Evolutionary conservation across 2,113 vertebrate genomes (phyloP).

Genomic region (Limnothrissa miodon): DNA sequence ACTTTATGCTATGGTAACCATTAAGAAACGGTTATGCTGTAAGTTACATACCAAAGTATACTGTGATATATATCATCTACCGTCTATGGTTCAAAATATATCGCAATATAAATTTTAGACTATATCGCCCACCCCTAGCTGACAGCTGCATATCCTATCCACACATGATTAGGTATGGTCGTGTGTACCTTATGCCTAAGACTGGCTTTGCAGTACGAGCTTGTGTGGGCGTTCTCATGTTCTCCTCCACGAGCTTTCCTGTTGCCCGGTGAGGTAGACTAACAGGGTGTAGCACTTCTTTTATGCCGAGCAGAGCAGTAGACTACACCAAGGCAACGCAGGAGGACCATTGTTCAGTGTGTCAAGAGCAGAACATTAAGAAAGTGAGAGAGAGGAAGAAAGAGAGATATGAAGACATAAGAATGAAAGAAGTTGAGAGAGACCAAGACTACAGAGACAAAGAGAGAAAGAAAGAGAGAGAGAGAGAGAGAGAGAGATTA

Average conservation of each 20-base stretch:
- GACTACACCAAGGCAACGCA: neutral
- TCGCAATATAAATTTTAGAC: too few relatives aligned
- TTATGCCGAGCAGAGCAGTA: neutral
- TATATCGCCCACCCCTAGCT: too few relatives aligned
- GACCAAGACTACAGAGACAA: too few relatives aligned
- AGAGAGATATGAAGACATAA: too few relatives aligned
- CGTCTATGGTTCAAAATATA: too few relatives aligned
- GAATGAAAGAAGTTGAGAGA: too few relatives aligned
- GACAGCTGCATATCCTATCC: neutral
- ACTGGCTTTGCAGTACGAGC: neutral
- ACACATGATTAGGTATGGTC: neutral
- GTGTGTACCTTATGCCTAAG: neutral
- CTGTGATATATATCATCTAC: too few relatives aligned
- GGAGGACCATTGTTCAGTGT: neutral
- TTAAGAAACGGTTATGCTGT: too few relatives aligned
- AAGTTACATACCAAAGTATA: too few relatives aligned
- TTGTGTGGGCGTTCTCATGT: neutral
- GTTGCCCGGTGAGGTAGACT: neutral
- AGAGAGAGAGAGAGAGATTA: neutral
- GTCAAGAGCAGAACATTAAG: neutral
- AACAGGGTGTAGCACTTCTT: neutral
- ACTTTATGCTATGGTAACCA: too few relatives aligned
- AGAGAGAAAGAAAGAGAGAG: neutral
- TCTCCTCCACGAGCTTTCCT: neutral
- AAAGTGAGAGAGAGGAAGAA: neutral